These are phyloP conservation scores for Epizoanthus illoricatus DNA, from an alignment of 92 coral and sea anemone genomes.

Conservation along the genomic window DNA sequence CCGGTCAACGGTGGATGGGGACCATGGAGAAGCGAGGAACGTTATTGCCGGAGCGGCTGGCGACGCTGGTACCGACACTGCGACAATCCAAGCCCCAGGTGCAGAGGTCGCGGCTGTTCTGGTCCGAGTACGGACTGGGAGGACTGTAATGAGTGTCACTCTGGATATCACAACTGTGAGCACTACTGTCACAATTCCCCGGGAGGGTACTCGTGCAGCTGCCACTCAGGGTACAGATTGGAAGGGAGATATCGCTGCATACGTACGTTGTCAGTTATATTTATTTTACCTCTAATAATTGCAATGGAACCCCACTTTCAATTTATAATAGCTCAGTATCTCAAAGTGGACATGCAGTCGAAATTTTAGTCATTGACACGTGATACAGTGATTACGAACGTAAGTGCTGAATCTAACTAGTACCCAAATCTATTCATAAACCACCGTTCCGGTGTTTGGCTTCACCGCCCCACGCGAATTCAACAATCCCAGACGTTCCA, in stretches of 20 bases:
- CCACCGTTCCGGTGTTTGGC: too few relatives aligned
- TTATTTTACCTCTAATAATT: too few relatives aligned
- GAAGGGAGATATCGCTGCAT: constrained; percentile 4
- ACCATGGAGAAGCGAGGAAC: background rate
- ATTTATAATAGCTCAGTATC: too few relatives aligned
- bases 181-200: constrained; percentile 5
- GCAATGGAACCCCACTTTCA: too few relatives aligned
- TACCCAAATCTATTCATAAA: too few relatives aligned
- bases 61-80: constrained; percentile 24
- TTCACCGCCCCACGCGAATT: too few relatives aligned
- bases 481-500: too few relatives aligned
- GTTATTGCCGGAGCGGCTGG: background rate
- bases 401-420: too few relatives aligned
- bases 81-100: constrained; percentile 23
- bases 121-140: background rate
- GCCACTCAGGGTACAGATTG: constrained; percentile 19
- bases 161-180: constrained; percentile 24
- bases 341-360: too few relatives aligned
- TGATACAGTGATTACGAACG: too few relatives aligned
- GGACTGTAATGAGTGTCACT: constrained; percentile 45
- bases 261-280: background rate
- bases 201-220: constrained; percentile 36
- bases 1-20: background rate
- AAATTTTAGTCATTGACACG: too few relatives aligned
- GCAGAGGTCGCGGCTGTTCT: constrained; percentile 2